These are phyloP conservation scores for Nomada ferruginata DNA, from an alignment of 2,888 invertebrate genomes.

Conservation along the genomic window DNA sequence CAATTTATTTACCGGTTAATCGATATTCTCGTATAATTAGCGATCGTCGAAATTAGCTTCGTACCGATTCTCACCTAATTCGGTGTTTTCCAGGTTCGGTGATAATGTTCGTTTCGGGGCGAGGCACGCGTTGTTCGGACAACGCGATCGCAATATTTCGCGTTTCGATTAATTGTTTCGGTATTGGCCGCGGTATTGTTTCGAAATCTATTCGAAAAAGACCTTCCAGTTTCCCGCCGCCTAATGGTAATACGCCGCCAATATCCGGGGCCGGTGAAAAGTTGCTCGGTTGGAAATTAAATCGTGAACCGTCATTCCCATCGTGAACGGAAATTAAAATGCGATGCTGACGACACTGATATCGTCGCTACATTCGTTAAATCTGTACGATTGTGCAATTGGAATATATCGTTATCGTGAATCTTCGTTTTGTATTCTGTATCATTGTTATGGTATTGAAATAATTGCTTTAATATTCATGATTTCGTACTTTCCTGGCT, in stretches of 20 bases:
- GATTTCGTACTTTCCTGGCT: background rate
- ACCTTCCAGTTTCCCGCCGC: background rate
- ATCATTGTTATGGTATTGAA: background rate
- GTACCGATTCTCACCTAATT: conserved; percentile 15
- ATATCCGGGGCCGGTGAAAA: conserved; percentile 25
- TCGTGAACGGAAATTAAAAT: conserved; percentile 23
- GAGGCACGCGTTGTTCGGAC: conserved; percentile 12
- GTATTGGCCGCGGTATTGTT: conserved; percentile 17
- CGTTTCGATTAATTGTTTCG: conserved; percentile 46
- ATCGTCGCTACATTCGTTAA: background rate
- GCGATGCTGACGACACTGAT: background rate
- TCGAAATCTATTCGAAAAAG: conserved; percentile 24
- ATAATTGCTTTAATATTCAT: no score
- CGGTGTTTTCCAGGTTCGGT: background rate
- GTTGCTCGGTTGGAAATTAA: conserved; percentile 25
- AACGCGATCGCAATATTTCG: conserved; percentile 37
- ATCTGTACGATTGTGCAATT: background rate
- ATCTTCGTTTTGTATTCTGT: background rate
- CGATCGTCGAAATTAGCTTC: background rate
- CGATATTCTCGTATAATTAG: background rate
- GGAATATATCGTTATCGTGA: conserved; percentile 14
- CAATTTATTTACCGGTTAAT: conserved; percentile 11
- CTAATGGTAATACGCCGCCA: background rate
- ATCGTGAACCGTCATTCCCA: conserved; percentile 14
- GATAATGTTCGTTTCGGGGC: conserved; percentile 12